Evolutionary conservation across 1,140 invertebrate species (phyloP), one percentile per base, ranked within the genome.

Genomic region (Brachionus angularis): DNA sequence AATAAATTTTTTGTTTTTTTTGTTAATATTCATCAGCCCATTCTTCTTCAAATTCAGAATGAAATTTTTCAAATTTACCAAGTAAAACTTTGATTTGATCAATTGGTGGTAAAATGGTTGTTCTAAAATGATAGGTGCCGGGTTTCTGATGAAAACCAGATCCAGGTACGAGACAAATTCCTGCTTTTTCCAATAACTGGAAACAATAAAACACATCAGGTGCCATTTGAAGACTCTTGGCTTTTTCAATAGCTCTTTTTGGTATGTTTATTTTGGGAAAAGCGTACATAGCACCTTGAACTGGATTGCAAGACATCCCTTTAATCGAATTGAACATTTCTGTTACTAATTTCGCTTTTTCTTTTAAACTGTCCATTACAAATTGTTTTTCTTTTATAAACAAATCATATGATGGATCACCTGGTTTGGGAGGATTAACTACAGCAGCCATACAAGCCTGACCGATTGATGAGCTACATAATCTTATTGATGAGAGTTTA

Each of bases 201-300:
- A 92, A 95, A 34, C 92, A 93, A 80, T 98, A 98, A 79, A 93
- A 95, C 0, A 88, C 88, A 79, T 98, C 95, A 5, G 96, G 88
- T 23, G 85, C 81, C 80, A 79, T 78, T 21, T 76, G 69, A 42
- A 31, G 16, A 44, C 36, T 75, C 42, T 39, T 84, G 78, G 33
- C 84, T 83, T 18, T 77, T 39, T 78, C 76, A 34, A 84, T 75
- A 27, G 81, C 81, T 74, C 82, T 83, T 47, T 77, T 42, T 29
- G 84, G 84, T n/a, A 85, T 67, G 16, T 77, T 36, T 27, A 85
- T 79, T 44, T 76, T 84, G 1, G 95, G 95, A 79, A 98, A 83
- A 36, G 93, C 93, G 81, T 98, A 98, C 95, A 98, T 97, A 1
- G 95, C 93, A 18, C 74, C 74, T 55, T 55, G 71, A 71, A 96